Base-by-base conservation (phyloP, 2,113 vertebrate genomes). In the Barnardius zonarius region DNA sequence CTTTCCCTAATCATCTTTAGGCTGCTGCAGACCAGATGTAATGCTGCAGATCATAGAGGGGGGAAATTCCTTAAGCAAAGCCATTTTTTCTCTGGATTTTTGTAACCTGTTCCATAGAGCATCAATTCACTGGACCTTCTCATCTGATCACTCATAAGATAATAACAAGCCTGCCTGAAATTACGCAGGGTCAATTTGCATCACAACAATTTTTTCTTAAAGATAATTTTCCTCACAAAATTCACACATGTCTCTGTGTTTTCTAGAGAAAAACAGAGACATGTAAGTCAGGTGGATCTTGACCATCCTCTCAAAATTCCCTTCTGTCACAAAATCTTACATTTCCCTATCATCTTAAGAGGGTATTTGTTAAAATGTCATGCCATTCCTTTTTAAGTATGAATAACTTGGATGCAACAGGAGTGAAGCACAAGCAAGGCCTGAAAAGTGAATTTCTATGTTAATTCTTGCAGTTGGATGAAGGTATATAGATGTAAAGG, bases 311-410 rank as follows among this genome's bases (percentile, higher is more conserved):
- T n/a, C 2, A 4, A 77, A 83, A 88, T 93, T 86, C 8, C 28
- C 17, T 83, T 83, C n/a, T 2, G 5, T 13, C 43, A 14, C 9
- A 4, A 31, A 24, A 23, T 23, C 12, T 82, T n/a, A 43, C 0
- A 3, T 70, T 59, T 74, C 7, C 14, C 8, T 5, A 27, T 24
- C 3, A 9, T 8, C 12, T 85, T 85, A 57, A 44, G 13, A 49
- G 37, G 44, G 41, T 6, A 2, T 70, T 79, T 90, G 49, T 61
- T 46, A 77, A 59, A 72, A 33, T 70, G n/a, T 70, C 16, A 39
- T 51, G 25, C 6, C 28, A 54, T 62, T 66, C 9, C 8, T 73
- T 91, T 51, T 49, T 37, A 62, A 84, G 37, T 7, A 4, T 64
- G 30, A 63, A 73, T 41, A 83, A 76, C 18, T 17, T 31, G 10